Base-by-base conservation (phyloP, 2,888 invertebrate genomes). In the Andrena chrysosceles region DNA sequence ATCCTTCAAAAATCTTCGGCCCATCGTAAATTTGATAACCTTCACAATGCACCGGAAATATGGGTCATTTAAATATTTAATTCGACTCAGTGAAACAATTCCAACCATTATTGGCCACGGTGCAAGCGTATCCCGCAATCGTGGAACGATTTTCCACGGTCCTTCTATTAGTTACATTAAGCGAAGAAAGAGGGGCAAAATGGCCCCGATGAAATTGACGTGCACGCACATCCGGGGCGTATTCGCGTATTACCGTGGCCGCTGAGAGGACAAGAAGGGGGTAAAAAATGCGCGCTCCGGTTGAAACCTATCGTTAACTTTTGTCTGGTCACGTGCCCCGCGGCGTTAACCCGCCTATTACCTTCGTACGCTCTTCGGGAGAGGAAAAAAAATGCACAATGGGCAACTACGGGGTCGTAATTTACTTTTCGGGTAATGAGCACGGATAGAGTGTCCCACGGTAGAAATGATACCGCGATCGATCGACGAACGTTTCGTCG, bases 231-330 rank as follows among this genome's bases (percentile, higher is more conserved):
- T 90, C 87, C 87, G 86, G 88, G 74, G 73, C 75, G 77, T 79
- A 68, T 73, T 76, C 70, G 59, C 59, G 69, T 76, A 74, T 75
- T 26, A 60, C 56, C 56, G 23, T 26, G 56, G 20, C 56, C 56
- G 29, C 35, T 49, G 75, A 77, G 80, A 85, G 85, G 76, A 56
- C 84, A 75, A 82, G 79, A 69, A 83, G 74, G 85, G 86, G 85
- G 80, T 76, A 59, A 66, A 84, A 87, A 83, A 35, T 20, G 63
- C 64, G 77, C 71, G 75, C 33, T 29, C 16, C 69, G 77, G 42
- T 60, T 56, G 83, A 84, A 90, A 89, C 89, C 89, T 86, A 90
- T 92, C 88, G 87, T 92, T 92, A 92, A 91, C 90, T 92, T 89
- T 85, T 87, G 87, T 77, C 78, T 67, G 90, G 91, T 89, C 91